Evolutionary conservation across 2,888 invertebrate genomes (phyloP), one percentile per base, ranked within the genome.

Genomic region (Ditula angustiorana): DNA sequence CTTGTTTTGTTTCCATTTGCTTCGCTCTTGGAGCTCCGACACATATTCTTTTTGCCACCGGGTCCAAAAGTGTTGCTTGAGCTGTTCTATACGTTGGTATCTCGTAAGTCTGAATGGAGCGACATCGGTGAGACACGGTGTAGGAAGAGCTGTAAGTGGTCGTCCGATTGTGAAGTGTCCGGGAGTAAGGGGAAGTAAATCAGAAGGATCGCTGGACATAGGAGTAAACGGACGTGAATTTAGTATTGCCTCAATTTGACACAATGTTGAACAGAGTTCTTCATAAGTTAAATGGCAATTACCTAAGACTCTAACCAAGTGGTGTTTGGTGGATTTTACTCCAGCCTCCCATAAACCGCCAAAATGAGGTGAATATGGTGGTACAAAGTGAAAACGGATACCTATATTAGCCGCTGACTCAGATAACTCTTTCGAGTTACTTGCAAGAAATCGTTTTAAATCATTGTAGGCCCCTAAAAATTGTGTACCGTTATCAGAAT

Each of bases 131-230:
- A 46, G 13, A 11, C 44, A 16, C 4, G n/a, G 24, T 7, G 13
- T 10, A 5, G 66, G 67, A 10, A 69, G 23, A 0, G 67, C 57
- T 10, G 62, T 66, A 2, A 66, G 59, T n/a, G 71, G 67, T 5
- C 72, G 50, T 7, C 72, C 70, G 35, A 74, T 61, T 0, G 71
- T 13, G 47, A 72, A n/a, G n/a, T n/a, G n/a, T n/a, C n/a, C n/a
- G n/a, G n/a, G n/a, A n/a, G n/a, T n/a, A n/a, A n/a, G n/a, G n/a
- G n/a, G n/a, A n/a, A n/a, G n/a, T n/a, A n/a, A n/a, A n/a, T n/a
- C n/a, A n/a, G n/a, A n/a, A n/a, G n/a, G n/a, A n/a, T n/a, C n/a
- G n/a, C n/a, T n/a, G 71, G 60, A 70, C 2, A 71, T 7, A 0
- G 71, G 68, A 1, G 68, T 67, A 7, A 71, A 58, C 7, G 71